A percentile compares a stretch with the other conserved stretches of the same genome.
Evolutionary conservation across 1,140 invertebrate genomes (phyloP).

Genomic region (Ceratosolen fusciceps): DNA sequence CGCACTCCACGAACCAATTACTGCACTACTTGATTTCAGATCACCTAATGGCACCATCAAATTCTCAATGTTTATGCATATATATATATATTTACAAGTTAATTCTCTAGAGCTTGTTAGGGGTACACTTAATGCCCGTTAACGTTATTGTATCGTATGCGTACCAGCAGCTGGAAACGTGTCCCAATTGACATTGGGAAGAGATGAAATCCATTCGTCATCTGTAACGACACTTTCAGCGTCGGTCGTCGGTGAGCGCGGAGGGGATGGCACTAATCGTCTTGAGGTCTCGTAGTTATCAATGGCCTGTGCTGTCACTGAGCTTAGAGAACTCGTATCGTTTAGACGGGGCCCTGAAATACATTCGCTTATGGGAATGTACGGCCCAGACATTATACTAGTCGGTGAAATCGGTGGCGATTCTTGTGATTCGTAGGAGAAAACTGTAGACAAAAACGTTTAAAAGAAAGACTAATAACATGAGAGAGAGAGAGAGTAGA

Average conservation of each 20-base stretch:
- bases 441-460: slow-evolving; percentile 66
- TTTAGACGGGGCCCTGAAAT: slow-evolving; percentile 82
- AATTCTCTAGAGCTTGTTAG: too few relatives aligned
- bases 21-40: slow-evolving; percentile 72
- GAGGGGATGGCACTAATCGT: slow-evolving; percentile 64
- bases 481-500: too few relatives aligned
- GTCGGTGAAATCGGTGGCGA: slow-evolving; percentile 75
- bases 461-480: too few relatives aligned
- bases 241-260: slow-evolving; percentile 68
- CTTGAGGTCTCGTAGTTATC: slow-evolving; percentile 67
- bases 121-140: too few relatives aligned
- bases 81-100: too few relatives aligned
- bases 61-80: too few relatives aligned
- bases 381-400: slow-evolving; percentile 78
- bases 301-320: slow-evolving; percentile 58
- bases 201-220: slow-evolving; percentile 61
- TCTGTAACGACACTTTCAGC: slow-evolving; percentile 70
- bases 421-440: slow-evolving; percentile 70
- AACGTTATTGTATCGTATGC: too few relatives aligned
- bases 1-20: slow-evolving; percentile 74
- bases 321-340: slow-evolving; percentile 65
- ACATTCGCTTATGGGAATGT: slow-evolving; percentile 90
- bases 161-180: slow-evolving; percentile 70
- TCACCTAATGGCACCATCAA: slow-evolving; percentile 52
- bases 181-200: slow-evolving; percentile 73